These are phyloP conservation scores for Aldrovandia affinis DNA, from an alignment of 2,797 vertebrate genomes.

Conservation along the genomic window DNA sequence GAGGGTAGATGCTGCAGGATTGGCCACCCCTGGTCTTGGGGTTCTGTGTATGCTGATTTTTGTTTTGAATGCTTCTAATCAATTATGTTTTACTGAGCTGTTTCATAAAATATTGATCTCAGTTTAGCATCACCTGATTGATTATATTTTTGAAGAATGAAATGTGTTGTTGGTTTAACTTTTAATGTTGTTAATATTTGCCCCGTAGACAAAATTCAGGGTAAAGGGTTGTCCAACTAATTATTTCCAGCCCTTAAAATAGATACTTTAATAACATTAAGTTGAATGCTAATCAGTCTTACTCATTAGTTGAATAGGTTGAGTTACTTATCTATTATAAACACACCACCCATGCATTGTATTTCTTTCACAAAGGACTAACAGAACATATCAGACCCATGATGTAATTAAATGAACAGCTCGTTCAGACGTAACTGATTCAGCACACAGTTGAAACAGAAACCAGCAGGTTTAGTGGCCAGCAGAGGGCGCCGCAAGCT, in stretches of 20 bases:
- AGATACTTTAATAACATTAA: neutral
- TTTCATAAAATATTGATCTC: neutral
- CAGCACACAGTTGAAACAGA: neutral
- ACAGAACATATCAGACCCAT: neutral
- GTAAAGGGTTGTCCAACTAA: no score
- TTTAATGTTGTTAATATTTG: no score
- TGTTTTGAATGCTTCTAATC: neutral
- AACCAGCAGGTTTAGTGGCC: constrained; percentile 35
- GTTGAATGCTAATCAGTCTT: neutral
- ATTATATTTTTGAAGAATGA: neutral
- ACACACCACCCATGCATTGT: neutral
- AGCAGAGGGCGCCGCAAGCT: constrained; percentile 58
- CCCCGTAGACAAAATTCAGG: no score
- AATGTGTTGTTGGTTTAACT: neutral
- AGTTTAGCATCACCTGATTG: neutral
- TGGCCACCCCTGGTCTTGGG: no score
- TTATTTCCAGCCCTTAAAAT: no score
- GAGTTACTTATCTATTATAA: neutral
- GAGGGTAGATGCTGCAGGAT: no score
- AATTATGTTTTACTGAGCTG: neutral
- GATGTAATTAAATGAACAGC: neutral
- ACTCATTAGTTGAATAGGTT: neutral
- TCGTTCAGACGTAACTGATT: neutral
- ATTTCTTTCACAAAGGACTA: neutral
- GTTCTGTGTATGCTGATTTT: neutral